phyloP scores from a whole-genome alignment of 2,797 vertebrate species.

The Delichon dasypus region DNA sequence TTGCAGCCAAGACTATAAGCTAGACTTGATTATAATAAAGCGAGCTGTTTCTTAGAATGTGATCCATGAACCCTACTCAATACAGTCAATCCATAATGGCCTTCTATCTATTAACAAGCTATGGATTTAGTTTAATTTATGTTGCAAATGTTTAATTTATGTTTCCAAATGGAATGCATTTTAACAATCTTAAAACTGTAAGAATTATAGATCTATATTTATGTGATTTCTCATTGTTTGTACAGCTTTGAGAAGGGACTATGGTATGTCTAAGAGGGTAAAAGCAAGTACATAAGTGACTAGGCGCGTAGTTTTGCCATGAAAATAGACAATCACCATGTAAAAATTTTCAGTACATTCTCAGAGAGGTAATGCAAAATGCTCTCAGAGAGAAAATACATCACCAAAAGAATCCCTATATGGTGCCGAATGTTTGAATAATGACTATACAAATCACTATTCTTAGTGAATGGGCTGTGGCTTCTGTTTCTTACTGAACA shows the following conservation, averaged over 20 bases:
- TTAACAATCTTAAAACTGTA: not conserved
- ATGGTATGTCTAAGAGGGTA: not conserved
- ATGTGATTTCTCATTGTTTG: not conserved
- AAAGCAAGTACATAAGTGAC: not conserved
- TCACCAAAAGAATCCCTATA: not conserved
- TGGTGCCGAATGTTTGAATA: not conserved
- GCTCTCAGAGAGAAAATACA: not conserved
- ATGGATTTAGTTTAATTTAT: slow-evolving; percentile 11
- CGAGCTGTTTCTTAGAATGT: not conserved
- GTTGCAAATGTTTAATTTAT: not conserved
- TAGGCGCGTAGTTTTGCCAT: not conserved
- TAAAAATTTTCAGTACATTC: not conserved
- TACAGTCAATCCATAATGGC: not conserved
- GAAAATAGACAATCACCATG: not conserved
- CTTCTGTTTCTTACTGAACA: slow-evolving; percentile 9
- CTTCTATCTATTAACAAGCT: slow-evolving; percentile 8
- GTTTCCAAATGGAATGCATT: not conserved
- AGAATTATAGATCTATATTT: not conserved
- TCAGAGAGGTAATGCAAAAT: not conserved
- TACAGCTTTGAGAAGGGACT: not conserved
- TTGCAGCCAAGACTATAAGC: slow-evolving; percentile 24
- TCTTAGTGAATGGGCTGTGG: not conserved
- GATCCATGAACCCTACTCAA: not conserved
- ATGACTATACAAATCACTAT: not conserved
- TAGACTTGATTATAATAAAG: slow-evolving; percentile 54